Evolutionary conservation across 2,113 vertebrate genomes (phyloP), one percentile per base, ranked within the genome.

Genomic region (Cheilinus undulatus): DNA sequence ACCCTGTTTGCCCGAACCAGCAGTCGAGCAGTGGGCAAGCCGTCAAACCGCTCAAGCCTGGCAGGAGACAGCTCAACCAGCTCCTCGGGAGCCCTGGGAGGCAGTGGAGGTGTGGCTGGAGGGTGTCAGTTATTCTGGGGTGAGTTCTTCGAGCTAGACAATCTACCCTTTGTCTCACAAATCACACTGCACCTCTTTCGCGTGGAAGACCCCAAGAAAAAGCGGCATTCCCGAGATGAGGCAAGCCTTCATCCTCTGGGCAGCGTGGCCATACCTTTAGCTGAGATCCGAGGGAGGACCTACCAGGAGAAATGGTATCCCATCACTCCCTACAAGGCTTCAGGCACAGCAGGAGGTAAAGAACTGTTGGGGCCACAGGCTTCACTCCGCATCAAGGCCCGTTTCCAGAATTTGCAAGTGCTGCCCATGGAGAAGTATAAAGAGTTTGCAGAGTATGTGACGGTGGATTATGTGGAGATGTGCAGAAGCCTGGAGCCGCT

Each of bases 391-490:
- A 89, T 97, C 4, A 95, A 95, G 5, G 93, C 95, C 36, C 93
- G 93, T 26, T 96, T 95, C 64, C 93, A 96, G 80, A 95, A 95
- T 70, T 85, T 97, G 84, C 89, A 88, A 17, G 96, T 99, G 65
- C 83, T 96, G 80, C 97, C 96, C 1, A 95, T 97, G 1, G 96
- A 97, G 63, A 95, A 93, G 63, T 99, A 98, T 90, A 99, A 99
- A 82, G 96, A 97, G 86, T 94, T 99, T 91, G 97, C 97, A 0
- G 97, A 99, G 84, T 96, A 95, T 63, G 93, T 98, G 74, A 97
- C 96, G 1, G 91, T 96, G 86, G 91, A 95, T 67, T 97, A 98
- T 7, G 89, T 92, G 28, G 92, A 94, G 38, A 93, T 99, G 80
- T 98, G 96, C 20, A 78, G 78, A 52, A 90, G 68, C 13, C 84